These are phyloP conservation scores for Dufourea novaeangliae DNA, from an alignment of 1,140 invertebrate species.

Conservation along the genomic window DNA sequence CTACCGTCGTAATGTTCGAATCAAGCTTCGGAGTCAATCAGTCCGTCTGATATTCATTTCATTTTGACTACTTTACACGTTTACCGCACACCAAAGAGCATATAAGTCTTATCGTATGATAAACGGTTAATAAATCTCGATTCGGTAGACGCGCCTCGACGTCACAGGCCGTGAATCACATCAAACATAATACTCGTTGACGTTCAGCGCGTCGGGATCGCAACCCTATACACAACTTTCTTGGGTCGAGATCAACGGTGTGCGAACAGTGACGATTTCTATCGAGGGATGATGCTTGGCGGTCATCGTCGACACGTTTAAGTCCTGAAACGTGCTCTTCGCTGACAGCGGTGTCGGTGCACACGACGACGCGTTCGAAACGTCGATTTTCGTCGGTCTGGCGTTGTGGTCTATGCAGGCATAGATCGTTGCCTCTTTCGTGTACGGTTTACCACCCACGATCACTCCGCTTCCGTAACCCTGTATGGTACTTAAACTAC, in stretches of 20 bases:
- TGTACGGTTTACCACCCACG: constrained; percentile 76
- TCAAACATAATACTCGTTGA: constrained; percentile 82
- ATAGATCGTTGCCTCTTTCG: constrained; percentile 84
- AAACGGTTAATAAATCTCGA: constrained; percentile 15
- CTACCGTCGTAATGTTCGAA: constrained; percentile 4
- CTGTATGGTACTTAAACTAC: constrained; percentile 68
- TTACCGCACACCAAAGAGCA: constrained; percentile 24
- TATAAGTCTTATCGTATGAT: constrained; percentile 19
- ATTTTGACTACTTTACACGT: constrained; percentile 29
- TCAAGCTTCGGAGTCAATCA: constrained; percentile 1
- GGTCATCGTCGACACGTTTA: constrained; percentile 64
- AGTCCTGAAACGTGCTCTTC: constrained; percentile 61
- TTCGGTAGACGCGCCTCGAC: constrained; percentile 33
- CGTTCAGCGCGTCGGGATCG: constrained; percentile 80
- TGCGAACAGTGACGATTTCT: constrained; percentile 91
- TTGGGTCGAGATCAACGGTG: constrained; percentile 90
- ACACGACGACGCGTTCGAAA: constrained; percentile 69
- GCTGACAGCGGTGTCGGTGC: constrained; percentile 71
- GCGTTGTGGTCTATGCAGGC: constrained; percentile 86
- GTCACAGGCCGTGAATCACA: constrained; percentile 68
- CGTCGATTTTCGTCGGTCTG: constrained; percentile 74
- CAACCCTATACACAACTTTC: constrained; percentile 91
- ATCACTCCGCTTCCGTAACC: constrained; percentile 74
- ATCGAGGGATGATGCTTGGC: constrained; percentile 81
- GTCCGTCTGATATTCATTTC: constrained; percentile 6